These are phyloP conservation scores for Cryptus armator DNA, from an alignment of 2,888 invertebrate species.

Conservation along the genomic window DNA sequence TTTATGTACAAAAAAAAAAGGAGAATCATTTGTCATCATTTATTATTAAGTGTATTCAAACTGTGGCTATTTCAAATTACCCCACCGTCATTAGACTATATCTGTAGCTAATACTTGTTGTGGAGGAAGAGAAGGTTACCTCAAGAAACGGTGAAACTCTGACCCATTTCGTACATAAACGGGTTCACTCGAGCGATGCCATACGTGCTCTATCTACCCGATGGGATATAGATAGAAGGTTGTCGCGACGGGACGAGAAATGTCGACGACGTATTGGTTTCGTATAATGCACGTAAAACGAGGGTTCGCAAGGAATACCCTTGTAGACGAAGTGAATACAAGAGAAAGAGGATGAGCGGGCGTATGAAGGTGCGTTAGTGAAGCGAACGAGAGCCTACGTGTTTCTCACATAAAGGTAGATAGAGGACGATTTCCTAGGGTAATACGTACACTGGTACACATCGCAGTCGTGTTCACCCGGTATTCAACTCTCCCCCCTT, in stretches of 20 bases:
- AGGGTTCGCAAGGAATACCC: not conserved
- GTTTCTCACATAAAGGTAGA: slow-evolving; percentile 19
- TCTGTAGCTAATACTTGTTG: too few species aligned
- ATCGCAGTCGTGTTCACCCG: not conserved
- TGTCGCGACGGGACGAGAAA: slow-evolving; percentile 12
- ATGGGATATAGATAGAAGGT: not conserved
- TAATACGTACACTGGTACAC: not conserved
- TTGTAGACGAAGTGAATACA: not conserved
- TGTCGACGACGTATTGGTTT: slow-evolving; percentile 37
- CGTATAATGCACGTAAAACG: slow-evolving; percentile 41
- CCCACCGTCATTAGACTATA: not conserved
- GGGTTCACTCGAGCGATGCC: slow-evolving; percentile 6
- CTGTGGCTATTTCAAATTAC: not conserved
- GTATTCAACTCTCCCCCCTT: not conserved
- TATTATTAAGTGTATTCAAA: too few species aligned
- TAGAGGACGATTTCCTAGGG: slow-evolving; percentile 12
- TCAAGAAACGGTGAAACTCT: not conserved
- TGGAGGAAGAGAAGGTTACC: not conserved
- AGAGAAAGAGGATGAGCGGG: slow-evolving; percentile 1
- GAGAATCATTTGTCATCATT: too few species aligned
- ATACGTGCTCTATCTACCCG: slow-evolving; percentile 22
- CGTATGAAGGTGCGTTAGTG: not conserved
- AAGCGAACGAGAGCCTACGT: slow-evolving; percentile 32
- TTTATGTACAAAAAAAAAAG: not conserved
- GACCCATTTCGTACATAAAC: slow-evolving; percentile 18